Base-by-base conservation (phyloP, 2,888 invertebrate species). In the Geophilus truncorum region DNA sequence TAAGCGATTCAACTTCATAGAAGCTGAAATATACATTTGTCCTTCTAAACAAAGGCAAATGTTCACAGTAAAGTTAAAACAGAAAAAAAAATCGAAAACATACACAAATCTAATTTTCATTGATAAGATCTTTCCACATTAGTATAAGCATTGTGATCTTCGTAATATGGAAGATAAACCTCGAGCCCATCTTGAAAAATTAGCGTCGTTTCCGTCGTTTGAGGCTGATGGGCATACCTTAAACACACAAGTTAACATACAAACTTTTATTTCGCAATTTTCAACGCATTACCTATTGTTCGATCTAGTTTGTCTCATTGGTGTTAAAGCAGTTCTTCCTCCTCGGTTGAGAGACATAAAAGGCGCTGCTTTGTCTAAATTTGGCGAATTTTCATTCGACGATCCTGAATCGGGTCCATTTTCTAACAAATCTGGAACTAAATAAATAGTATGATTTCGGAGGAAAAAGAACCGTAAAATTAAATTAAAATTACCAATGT, bases 401-500 rank as follows among this genome's bases (percentile, higher is more conserved):
- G 79, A 62, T 25, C 62, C 57, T 18, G 79, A 79, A n/a, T 79
- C 79, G 5, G 79, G 79, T 1, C 79, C 79, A 30, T 79, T 62
- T 32, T 79, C 79, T 23, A 79, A 18, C 21, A 79, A 32, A 79
- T 79, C 79, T 62, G 79, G 79, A 79, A 79, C 79, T 79, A 32
- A 6, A 4, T 3, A 12, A 0, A 6, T 70, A 10, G 62, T 25
- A 62, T 62, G 1, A 9, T 57, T 57, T 4, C 23, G 4, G 57
- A 3, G 21, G 18, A 62, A n/a, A 21, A 28, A 30, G 0, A 25
- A 76, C 2, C 0, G 23, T 1, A n/a, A 10, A 23, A 70, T 25
- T 15, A 28, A 10, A 4, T 25, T 70, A 10, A 25, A 9, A 23
- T 79, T 79, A 79, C 79, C 79, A 32, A 32, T 62, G 23, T 79